Evolutionary conservation across 2,113 vertebrate species (phyloP), one percentile per base, ranked within the genome.

Genomic region (Ageneiosus marmoratus): DNA sequence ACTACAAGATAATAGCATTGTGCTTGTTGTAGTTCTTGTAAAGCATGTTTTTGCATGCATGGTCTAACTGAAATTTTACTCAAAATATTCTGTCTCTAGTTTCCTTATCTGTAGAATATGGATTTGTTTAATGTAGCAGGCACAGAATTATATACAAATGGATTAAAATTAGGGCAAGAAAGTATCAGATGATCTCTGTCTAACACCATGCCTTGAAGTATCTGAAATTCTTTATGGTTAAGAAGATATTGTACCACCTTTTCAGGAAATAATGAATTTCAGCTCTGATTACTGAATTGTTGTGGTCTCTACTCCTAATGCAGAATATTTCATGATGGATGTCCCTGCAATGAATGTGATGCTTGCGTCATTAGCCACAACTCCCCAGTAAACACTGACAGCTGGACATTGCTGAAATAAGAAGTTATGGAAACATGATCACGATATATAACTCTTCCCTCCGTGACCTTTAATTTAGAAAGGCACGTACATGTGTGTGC

Each of bases 171-270:
- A 46, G 34, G 5, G 56, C 7, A 34, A 24, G 2, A 79, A 44
- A 48, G 55, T 32, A 7, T 4, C 8, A 51, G 16, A 56, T 27
- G 11, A 22, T 53, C 18, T 50, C 6, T 34, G 12, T 50, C 16
- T 18, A 37, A 62, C 74, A 37, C 24, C 56, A 62, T 53, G 70
- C 81, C 67, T 51, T 77, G 85, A 81, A 86, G 79, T 85, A 88
- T n/a, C n/a, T n/a, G n/a, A 24, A 70, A 72, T 72, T 44, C 22
- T 60, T 77, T 41, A 13, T 56, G 20, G 74, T 10, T 37, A 3
- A 10, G 72, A 32, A 18, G 20, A 24, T 5, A 24, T 41, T 44
- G 56, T 8, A 16, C 8, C 56, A 58, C 46, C 62, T 41, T 22
- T 65, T 37, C n/a, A 29, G 78, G 32, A 69, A 41, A 2, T 53